Conservation (phyloP, 92 coral and sea anemone species). For the Heliopora coerulea region DNA sequence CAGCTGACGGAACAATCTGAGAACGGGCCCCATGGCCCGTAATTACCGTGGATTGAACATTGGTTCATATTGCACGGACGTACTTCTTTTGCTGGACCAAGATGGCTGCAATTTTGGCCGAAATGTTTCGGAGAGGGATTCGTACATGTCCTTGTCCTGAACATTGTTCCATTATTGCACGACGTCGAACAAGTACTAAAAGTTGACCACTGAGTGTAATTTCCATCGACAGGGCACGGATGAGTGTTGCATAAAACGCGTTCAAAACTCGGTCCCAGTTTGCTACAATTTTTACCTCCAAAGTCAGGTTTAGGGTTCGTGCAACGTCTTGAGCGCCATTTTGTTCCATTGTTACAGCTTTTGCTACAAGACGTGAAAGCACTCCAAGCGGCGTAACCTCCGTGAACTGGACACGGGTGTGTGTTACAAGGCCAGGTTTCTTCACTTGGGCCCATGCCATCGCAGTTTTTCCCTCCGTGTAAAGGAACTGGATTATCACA, state of each 20-base stretch:
- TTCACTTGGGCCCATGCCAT: constrained; percentile 6
- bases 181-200: constrained; percentile 45
- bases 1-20: constrained; percentile 68
- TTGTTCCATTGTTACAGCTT: constrained; percentile 63
- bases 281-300: constrained; percentile 65
- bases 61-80: constrained; percentile 39
- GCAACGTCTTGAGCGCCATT: constrained; percentile 56
- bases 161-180: constrained; percentile 43
- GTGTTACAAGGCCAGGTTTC: constrained; percentile 11
- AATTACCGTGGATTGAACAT: constrained; percentile 67
- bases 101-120: constrained; percentile 52
- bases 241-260: constrained; percentile 26
- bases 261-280: constrained; percentile 51
- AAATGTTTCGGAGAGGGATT: constrained; percentile 65
- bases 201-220: constrained; percentile 43
- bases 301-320: constrained; percentile 59
- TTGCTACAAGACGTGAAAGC: constrained; percentile 59
- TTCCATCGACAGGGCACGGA: constrained; percentile 50
- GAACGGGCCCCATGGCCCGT: constrained; percentile 63
- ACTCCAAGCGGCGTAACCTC: constrained; percentile 66
- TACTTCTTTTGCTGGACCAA: constrained; percentile 47
- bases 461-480: constrained; percentile 20
- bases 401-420: constrained; percentile 67
- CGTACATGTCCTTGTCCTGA: constrained; percentile 49
- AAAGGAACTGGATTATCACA: constrained; percentile 1